Base-by-base conservation (phyloP, 2,113 vertebrate species). In the Salminus brasiliensis region DNA sequence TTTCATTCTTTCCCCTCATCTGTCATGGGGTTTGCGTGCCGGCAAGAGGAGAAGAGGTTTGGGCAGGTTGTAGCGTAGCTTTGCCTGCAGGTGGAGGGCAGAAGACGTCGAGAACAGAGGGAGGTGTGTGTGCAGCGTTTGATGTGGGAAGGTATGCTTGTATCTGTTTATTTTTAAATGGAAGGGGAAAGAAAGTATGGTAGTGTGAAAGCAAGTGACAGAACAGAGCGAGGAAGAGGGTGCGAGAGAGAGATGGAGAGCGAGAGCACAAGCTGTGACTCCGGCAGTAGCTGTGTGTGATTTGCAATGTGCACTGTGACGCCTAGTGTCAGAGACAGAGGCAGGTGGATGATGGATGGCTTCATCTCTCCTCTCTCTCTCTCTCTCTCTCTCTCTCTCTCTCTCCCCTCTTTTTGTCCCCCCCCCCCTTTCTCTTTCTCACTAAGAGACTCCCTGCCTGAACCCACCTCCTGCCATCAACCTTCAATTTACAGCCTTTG, bases 341-440 rank as follows among this genome's bases (percentile, higher is more conserved):
- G 83, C 81, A 87, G 76, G 69, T 83, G 74, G 76, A 78, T 84
- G 84, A 83, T 88, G 59, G 81, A 86, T 87, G 76, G 67, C 80
- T 86, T 72, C 60, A 78, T 81, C 83, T 76, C 45, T 55, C 76
- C 69, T 80, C 71, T 85, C 68, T 78, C 65, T 30, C 76, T 79
- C 53, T 41, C 30, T 69, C 84, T 79, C 57, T 85, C 69, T 80
- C 67, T 49, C 79, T 75, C 47, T 55, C 45, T 67, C 30, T 30
- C 59, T n/a, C 72, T 60, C 30, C 9, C 36, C 47, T 32, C 73
- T 65, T 34, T 85, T 32, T 77, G 60, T 23, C 47, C 9, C 36
- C 47, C 36, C 73, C 68, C 70, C 75, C 84, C 41, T 85, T 32
- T 77, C 65, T 23, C 47, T 45, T 52, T 47, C 16, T 43, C 59